Evolutionary conservation across 2,888 invertebrate genomes (phyloP), one percentile per base, ranked within the genome.

Genomic region (Polydrusus pterygomalis): DNA sequence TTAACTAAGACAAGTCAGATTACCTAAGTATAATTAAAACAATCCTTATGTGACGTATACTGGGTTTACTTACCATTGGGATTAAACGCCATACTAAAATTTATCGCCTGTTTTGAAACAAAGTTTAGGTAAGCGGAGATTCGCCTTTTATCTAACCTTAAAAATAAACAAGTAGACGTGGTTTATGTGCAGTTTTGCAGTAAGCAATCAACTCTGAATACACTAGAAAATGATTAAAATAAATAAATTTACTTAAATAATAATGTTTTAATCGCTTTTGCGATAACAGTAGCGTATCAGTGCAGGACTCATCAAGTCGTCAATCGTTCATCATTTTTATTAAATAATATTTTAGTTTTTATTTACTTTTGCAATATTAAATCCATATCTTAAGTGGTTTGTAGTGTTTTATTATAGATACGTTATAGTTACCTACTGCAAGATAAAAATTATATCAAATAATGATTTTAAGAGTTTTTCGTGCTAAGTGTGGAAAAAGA

Each of bases 11-110:
- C 17, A 47, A 47, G 15, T 9, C 17, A 17, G 47, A 17, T 17
- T 47, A n/a, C n/a, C n/a, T n/a, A 47, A 17, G 15, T 3, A 25
- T 47, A 15, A 47, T 17, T 2, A 25, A 20, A 51, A 7, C 7
- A n/a, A n/a, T n/a, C n/a, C n/a, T n/a, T 15, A 47, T 7, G 17
- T 47, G 47, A 15, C 47, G 13, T 49, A 9, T 34, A 34, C 10
- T 8, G 34, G 34, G 7, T 17, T 10, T 3, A 75, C 81, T 81
- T 78, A 82, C 82, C 82, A 54, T 81, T 81, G 47, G 80, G 77
- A 75, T 81, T 81, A 76, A 82, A 82, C 20, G 77, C 72, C 81
- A 82, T 82, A 6, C 13, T 67, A 34, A 25, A 17, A 67, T 34
- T 15, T 34, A 67, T 17, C 15, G 58, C 13, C 18, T n/a, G 30